These are phyloP conservation scores for Adelphocoris suturalis DNA, from an alignment of 2,888 invertebrate species.

Conservation along the genomic window DNA sequence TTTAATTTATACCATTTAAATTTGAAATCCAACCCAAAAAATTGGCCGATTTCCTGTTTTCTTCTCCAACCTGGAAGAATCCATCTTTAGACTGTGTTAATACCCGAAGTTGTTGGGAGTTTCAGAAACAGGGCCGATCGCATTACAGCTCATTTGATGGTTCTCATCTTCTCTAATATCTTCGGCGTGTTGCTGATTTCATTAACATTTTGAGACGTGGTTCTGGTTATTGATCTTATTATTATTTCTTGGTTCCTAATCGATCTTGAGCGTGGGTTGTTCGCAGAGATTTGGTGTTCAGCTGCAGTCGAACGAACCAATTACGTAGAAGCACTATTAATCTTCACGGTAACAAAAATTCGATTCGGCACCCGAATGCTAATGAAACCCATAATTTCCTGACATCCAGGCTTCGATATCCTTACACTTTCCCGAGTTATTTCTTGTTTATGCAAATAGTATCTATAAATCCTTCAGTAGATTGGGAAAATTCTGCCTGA, in stretches of 20 bases:
- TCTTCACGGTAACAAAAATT: conserved; percentile 18
- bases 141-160: too few species aligned
- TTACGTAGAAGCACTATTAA: background rate
- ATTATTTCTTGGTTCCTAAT: background rate
- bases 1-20: too few species aligned
- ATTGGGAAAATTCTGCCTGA: conserved; percentile 3
- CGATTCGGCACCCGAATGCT: conserved; percentile 7
- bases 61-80: too few species aligned
- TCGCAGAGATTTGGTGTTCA: background rate
- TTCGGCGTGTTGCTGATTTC: too few species aligned
- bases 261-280: background rate
- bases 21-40: too few species aligned
- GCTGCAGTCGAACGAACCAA: background rate
- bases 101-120: too few species aligned
- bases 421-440: conserved; percentile 22
- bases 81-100: too few species aligned
- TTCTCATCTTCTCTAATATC: too few species aligned
- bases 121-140: too few species aligned
- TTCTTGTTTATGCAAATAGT: conserved; percentile 57
- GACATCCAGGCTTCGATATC: conserved; percentile 17
- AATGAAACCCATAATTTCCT: conserved; percentile 46
- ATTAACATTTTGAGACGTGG: too few species aligned
- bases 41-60: too few species aligned
- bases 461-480: conserved; percentile 44
- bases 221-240: too few species aligned